Conservation (phyloP, 2,113 vertebrate genomes). For the Opisthocomus hoazin region DNA sequence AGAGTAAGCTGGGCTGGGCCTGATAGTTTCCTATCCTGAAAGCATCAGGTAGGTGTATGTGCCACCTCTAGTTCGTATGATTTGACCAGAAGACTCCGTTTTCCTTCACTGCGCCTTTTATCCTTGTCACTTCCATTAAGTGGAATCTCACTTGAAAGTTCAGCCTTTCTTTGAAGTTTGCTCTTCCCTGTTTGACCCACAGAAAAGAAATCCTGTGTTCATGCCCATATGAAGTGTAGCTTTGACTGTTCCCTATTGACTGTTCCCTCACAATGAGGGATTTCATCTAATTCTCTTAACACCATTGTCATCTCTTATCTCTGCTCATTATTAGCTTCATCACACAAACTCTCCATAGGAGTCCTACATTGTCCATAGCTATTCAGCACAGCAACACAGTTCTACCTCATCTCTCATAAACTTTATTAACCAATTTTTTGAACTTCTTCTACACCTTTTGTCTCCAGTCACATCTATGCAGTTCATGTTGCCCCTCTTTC, state of each 20-base stretch:
- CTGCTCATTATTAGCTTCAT: neutral
- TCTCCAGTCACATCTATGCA: accelerated
- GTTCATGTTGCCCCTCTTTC: neutral
- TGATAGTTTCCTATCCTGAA: neutral
- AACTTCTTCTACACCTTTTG: neutral
- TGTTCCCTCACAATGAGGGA: neutral
- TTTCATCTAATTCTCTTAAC: neutral
- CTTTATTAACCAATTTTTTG: accelerated
- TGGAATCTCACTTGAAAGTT: neutral
- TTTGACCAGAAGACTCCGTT: neutral
- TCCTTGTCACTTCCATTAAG: neutral
- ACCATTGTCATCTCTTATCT: neutral
- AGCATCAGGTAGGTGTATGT: neutral
- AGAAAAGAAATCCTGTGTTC: neutral
- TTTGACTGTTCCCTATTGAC: neutral
- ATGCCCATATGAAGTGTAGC: neutral
- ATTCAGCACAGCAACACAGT: neutral
- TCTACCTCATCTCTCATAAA: neutral
- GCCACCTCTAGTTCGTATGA: neutral
- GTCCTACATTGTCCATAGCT: neutral
- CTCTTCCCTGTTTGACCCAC: neutral
- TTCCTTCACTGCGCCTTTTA: neutral
- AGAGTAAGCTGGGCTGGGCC: neutral
- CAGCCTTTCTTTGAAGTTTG: neutral
- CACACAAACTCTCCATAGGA: neutral